Evolutionary conservation across 2,797 vertebrate species (phyloP), one percentile per base, ranked within the genome.

Genomic region (Cynodonichthys magdalenae): DNA sequence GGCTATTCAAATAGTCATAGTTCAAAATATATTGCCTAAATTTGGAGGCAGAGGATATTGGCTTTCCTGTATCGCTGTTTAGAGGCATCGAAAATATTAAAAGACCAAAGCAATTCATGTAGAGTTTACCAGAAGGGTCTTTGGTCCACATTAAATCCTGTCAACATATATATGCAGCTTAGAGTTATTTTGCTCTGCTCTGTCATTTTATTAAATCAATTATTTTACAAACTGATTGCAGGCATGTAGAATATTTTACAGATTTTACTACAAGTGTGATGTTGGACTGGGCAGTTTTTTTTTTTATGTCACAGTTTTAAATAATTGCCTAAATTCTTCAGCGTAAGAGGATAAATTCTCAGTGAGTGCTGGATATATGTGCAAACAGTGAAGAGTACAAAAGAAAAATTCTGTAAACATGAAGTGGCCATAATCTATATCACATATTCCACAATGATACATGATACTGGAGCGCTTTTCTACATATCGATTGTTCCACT

Each of bases 351-450:
- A 59, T 29, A 71, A 56, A 73, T 28, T n/a, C 52, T 73, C 24
- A 10, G 54, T 17, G 53, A 75, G 67, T 19, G n/a, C 45, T 8
- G 20, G 42, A 28, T 41, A 29, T 44, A 34, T 44, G 44, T 46
- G 46, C 53, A 53, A 72, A 61, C 18, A 42, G 24, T 46, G 50
- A 76, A 42, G 34, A 27, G 54, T 10, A 65, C 73, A 76, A 75
- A 81, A 89, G 86, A 89, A 83, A 82, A 84, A 90, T 87, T 75
- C 70, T 75, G 75, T 87, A 84, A 90, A 90, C 87, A 89, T 88
- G 85, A 89, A 90, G 67, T 82, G 78, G 63, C 74, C 74, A 75
- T 89, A 85, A 90, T 91, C 83, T 86, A 82, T 85, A 88, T 79
- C 83, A 83, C 84, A 83, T 88, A 86, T 88, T 88, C 84, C 69